Evolutionary conservation across 2,113 vertebrate genomes (phyloP), one percentile per base, ranked within the genome.

Genomic region (Tylochromis polylepis): DNA sequence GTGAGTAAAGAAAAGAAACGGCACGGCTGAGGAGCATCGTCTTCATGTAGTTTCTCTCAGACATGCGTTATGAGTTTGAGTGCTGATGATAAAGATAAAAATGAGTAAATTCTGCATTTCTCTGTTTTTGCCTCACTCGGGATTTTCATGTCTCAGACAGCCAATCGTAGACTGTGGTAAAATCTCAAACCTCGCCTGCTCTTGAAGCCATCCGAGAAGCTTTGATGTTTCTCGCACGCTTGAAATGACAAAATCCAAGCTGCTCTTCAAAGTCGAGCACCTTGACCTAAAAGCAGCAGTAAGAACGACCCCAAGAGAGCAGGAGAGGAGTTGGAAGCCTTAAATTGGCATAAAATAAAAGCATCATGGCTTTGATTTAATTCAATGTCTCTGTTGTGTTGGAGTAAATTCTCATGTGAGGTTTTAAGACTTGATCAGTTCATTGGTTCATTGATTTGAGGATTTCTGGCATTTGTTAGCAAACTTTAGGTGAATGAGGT

Each of bases 1-100:
- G 99, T 99, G 94, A 98, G 99, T 77, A 12, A 2, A 18, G 56
- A 57, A 67, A 24, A 11, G 14, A 46, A 29, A 1, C 7, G 0
- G 12, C 8, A 0, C 0, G 7, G 15, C 43, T 0, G 67, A 49
- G 67, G 67, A 72, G 5, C 38, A 29, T 72, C 6, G 22, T 27
- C 1, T 0, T 29, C 1, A 1, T 75, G 9, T 75, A 11, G 41
- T 49, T 75, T 75, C 67, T 75, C 9, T 75, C 9, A 49, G 15
- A 2, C 24, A 20, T 2, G 0, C 0, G 16, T 75, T 75, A 15
- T 0, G 3, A 70, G 36, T 70, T 70, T 11, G 38, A 67, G 31
- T 38, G 11, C 18, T 38, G 60, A 65, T 1, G 60, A 65, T 11
- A 65, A 38, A 36, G 18, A n/a, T 38, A n/a, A 65, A 65, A 14